Evolutionary conservation across 2,888 invertebrate genomes (phyloP), one percentile per base, ranked within the genome.

Genomic region (Melolontha melolontha): DNA sequence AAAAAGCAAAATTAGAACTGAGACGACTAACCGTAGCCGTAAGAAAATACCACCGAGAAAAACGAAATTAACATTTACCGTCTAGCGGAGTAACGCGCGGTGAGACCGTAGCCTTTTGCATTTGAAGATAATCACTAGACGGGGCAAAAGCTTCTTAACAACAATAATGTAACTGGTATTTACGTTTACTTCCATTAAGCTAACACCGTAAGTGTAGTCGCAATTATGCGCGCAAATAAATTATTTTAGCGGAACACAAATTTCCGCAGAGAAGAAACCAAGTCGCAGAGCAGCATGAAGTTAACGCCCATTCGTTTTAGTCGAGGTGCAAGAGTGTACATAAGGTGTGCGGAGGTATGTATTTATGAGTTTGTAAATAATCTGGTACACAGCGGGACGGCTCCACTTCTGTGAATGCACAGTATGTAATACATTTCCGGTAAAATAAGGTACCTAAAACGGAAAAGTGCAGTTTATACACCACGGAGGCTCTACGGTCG

Each of bases 191-290:
- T 66, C 66, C 66, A 66, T 66, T 66, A 66, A 66, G 49, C 66
- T 57, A 66, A 66, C 59, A 50, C 59, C 50, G 66, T 66, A 66
- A 66, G 66, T 66, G 66, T 50, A 50, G 50, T 50, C 14, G 66
- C 57, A 66, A 66, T 66, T 66, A 66, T 57, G 50, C 63, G 40
- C 47, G 39, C 22, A 64, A 47, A 68, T 68, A 68, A 68, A 68
- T 68, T 68, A 68, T 68, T 63, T 63, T 63, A 63, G 55, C 67
- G 44, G 64, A 52, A 55, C 67, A 64, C 64, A 64, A 64, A 68
- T 68, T 66, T 68, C 64, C 66, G 39, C 59, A 34, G 42, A 54
- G 54, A 64, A 64, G 64, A 16, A 47, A 14, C 59, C 47, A 49
- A 62, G 59, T 34, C 34, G 6, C 8, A 34, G 6, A 34, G 34